Conservation (phyloP, 2,888 invertebrate genomes). For the Incurvaria masculella region DNA sequence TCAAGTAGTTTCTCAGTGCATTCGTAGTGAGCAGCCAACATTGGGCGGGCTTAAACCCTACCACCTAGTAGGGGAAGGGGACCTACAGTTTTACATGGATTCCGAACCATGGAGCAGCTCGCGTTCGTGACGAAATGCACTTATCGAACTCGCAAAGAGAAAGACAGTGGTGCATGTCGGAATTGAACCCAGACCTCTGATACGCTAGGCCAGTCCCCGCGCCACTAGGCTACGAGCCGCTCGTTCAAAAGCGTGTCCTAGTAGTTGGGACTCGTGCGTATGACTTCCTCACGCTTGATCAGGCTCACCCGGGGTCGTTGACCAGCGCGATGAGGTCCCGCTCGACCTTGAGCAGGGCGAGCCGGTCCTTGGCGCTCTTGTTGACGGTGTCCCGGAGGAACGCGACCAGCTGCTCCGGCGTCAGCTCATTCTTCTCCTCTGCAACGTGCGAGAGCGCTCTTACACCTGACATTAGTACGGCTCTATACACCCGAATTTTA, state of each 20-base stretch:
- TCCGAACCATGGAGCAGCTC: no score
- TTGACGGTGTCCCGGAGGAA: slow-evolving; percentile 91
- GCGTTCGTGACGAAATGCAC: no score
- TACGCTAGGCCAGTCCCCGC: no score
- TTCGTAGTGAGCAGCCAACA: neutral
- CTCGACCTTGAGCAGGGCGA: slow-evolving; percentile 83
- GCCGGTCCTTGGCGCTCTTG: slow-evolving; percentile 84
- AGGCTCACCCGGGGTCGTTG: slow-evolving; percentile 72
- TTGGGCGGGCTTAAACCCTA: no score
- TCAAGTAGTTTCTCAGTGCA: no score
- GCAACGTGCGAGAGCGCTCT: slow-evolving; percentile 5
- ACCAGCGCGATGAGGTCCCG: slow-evolving; percentile 81
- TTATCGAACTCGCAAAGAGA: no score
- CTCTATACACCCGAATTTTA: no score
- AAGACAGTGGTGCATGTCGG: no score
- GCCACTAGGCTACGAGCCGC: no score
- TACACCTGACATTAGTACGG: neutral
- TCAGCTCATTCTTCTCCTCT: slow-evolving; percentile 35
- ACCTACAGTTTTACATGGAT: no score
- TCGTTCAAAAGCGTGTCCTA: no score
- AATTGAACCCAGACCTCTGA: neutral
- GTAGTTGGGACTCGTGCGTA: neutral
- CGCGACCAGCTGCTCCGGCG: slow-evolving; percentile 70
- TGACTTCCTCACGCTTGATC: slow-evolving; percentile 1
- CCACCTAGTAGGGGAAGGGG: no score